Base-by-base conservation (phyloP, 2,888 invertebrate genomes). In the Ennomos fuscantarius region DNA sequence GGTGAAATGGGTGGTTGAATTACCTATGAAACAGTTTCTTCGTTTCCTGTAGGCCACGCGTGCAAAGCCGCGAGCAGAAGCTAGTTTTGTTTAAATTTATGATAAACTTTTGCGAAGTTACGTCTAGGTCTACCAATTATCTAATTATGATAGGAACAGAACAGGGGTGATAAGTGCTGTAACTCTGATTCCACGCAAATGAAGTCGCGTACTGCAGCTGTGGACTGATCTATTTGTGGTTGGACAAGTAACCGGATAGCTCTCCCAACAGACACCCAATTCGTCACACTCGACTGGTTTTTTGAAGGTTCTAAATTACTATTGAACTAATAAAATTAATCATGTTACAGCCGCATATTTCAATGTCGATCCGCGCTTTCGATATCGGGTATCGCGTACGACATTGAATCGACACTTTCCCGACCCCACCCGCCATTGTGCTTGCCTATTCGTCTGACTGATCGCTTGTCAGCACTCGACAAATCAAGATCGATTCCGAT, bases 401-500 rank as follows among this genome's bases (percentile, higher is more conserved):
- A 71, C 77, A 80, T 77, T 77, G 78, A 77, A 70, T 73, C 68
- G 65, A 74, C 72, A 76, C 81, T 80, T 73, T 81, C 79, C 60
- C 73, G 56, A 66, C 80, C 82, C 79, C 82, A 75, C 85, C 86
- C 76, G 73, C 83, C 76, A 87, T 88, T 89, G 86, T 87, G 66
- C 74, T 60, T 59, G 60, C 59, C 62, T 63, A 70, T 72, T 68
- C 75, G 71, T 76, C 76, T 79, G 83, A 84, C 79, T 83, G 89
- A 89, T 89, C 84, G 82, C 83, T 81, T 87, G 89, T 89, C 89
- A 84, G 84, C 88, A 75, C 69, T 74, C 76, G 82, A 84, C 88
- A 83, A 88, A 89, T 89, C 88, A 86, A 88, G 89, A 89, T 88
- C 83, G 78, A 86, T 88, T 81, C 81, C 69, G 86, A 87, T 87